Evolutionary conservation across 2,888 invertebrate genomes (phyloP).

Genomic region (Andrena bicolor): DNA sequence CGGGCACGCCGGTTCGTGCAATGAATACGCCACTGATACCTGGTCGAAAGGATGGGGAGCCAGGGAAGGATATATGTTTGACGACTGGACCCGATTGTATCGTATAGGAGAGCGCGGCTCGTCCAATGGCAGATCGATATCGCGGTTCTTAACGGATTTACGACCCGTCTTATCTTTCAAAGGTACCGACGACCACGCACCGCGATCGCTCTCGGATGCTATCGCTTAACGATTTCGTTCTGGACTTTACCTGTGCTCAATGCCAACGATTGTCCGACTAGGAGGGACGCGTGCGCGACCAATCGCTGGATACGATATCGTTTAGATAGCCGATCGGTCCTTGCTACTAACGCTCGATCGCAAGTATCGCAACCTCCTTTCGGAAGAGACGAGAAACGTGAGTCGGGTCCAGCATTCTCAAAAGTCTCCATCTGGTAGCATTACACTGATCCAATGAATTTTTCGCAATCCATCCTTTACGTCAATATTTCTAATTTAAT

Average conservation of each 20-base stretch:
- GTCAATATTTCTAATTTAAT: too few relatives aligned
- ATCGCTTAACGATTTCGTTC: conserved; percentile 73
- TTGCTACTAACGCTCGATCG: conserved; percentile 1
- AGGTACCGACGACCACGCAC: conserved; percentile 71
- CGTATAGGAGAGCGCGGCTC: conserved; percentile 51
- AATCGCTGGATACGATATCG: conserved; percentile 58
- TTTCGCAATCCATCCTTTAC: too few relatives aligned
- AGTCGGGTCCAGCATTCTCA: background rate
- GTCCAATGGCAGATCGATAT: conserved; percentile 73
- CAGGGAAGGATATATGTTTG: conserved; percentile 56
- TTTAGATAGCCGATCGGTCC: conserved; percentile 53
- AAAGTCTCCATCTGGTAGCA: background rate
- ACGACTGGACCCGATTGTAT: conserved; percentile 70
- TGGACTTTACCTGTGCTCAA: conserved; percentile 65
- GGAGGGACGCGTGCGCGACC: conserved; percentile 33
- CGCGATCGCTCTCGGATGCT: conserved; percentile 55
- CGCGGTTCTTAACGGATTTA: conserved; percentile 73
- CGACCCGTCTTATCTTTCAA: conserved; percentile 74
- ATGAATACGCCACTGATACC: conserved; percentile 61
- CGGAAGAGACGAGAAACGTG: background rate
- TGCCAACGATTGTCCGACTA: conserved; percentile 66
- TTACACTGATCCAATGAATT: background rate
- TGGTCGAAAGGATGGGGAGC: conserved; percentile 2
- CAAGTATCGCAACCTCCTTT: conserved; percentile 24
- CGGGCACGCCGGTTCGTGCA: conserved; percentile 39